Percentiles rank a stretch among this genome's conserved stretches.
These are phyloP conservation scores for Trachops cirrhosus DNA, from an alignment of 2,797 vertebrate species.

Conservation along the genomic window DNA sequence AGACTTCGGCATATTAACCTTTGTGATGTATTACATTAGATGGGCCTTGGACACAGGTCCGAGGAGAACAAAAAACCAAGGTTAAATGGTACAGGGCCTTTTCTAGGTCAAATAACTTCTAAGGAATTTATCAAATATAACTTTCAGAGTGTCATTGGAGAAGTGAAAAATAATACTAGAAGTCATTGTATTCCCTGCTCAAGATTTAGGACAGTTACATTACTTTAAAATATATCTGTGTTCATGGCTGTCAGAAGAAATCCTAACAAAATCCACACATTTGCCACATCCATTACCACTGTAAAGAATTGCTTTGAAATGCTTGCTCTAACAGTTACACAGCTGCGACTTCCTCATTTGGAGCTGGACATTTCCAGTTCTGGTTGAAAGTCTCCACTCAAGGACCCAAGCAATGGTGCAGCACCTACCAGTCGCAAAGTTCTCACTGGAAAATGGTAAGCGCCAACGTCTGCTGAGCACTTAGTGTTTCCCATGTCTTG, in stretches of 20 bases:
- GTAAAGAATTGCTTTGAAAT: constrained; percentile 84
- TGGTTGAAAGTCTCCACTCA: constrained; percentile 51
- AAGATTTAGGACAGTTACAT: constrained; percentile 80
- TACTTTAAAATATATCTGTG: constrained; percentile 80
- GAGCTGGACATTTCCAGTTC: constrained; percentile 54
- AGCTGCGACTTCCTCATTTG: constrained; percentile 63
- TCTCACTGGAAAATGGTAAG: not conserved
- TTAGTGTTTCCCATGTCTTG: not conserved
- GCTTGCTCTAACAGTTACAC: constrained; percentile 73
- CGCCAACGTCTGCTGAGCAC: not conserved
- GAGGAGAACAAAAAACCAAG: constrained; percentile 77
- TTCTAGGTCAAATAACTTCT: constrained; percentile 74
- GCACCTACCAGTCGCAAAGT: not conserved
- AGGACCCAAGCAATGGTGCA: constrained; percentile 22
- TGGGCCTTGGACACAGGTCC: constrained; percentile 52
- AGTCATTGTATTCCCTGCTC: constrained; percentile 75
- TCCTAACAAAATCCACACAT: constrained; percentile 81
- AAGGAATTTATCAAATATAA: constrained; percentile 79
- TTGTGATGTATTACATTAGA: constrained; percentile 50
- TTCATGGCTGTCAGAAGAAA: constrained; percentile 84
- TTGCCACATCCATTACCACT: constrained; percentile 80
- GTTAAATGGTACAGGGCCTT: constrained; percentile 69
- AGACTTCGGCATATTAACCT: constrained; percentile 28
- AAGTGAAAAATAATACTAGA: constrained; percentile 79
- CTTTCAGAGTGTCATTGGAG: constrained; percentile 66